Percentiles rank a stretch among this genome's conserved stretches.
Conservation (phyloP, 2,113 vertebrate genomes). For the Phylloscopus trochilus region DNA sequence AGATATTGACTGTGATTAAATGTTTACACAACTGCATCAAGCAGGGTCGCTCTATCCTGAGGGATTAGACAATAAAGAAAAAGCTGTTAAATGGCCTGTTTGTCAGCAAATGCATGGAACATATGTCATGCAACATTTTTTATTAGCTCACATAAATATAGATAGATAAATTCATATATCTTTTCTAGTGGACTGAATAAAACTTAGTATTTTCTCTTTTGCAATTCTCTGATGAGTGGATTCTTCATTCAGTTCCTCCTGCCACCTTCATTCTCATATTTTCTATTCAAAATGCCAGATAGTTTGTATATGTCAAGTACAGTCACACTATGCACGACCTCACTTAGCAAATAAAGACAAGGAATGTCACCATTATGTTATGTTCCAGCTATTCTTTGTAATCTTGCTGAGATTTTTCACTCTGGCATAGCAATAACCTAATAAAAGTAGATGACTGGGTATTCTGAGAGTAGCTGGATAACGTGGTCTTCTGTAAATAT, state of each 20-base stretch:
- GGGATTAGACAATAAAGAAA: background rate
- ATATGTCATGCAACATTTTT: background rate
- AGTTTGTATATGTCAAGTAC: background rate
- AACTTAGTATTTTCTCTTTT: background rate
- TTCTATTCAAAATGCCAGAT: background rate
- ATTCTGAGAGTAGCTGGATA: background rate
- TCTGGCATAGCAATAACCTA: background rate
- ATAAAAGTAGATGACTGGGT: background rate
- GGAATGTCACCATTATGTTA: background rate
- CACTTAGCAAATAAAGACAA: background rate
- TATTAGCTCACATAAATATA: background rate
- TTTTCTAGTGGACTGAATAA: background rate
- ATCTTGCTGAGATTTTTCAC: background rate
- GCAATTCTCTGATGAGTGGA: background rate
- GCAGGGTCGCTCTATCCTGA: background rate
- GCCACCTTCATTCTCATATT: background rate
- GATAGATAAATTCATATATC: background rate
- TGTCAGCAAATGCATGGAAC: background rate
- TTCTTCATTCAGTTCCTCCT: background rate
- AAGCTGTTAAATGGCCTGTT: background rate
- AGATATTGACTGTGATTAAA: background rate
- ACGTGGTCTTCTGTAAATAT: background rate
- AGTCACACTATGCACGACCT: background rate
- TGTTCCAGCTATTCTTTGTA: background rate
- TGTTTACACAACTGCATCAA: background rate